phyloP scores from a whole-genome alignment of 2,113 vertebrate species.

The Bolborhynchus lineola region DNA sequence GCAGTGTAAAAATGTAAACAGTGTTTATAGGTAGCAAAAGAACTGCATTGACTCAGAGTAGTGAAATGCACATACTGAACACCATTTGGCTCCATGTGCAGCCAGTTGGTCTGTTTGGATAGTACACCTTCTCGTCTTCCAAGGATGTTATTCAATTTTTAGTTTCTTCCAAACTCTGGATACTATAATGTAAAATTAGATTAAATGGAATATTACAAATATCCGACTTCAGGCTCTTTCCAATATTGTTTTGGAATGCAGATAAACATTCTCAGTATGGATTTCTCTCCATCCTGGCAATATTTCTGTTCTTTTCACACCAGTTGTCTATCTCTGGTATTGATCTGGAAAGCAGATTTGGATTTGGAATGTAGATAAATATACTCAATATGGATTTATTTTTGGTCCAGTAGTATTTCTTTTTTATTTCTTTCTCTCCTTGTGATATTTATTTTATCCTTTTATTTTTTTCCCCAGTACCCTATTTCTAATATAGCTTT shows the following conservation, averaged over 20 bases:
- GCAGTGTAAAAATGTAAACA: background rate
- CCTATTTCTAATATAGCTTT: conserved; percentile 22
- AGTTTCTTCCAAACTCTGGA: background rate
- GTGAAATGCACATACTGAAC: background rate
- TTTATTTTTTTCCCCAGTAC: conserved; percentile 1
- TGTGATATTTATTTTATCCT: conserved; percentile 41
- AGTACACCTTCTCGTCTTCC: background rate
- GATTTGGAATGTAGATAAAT: conserved; percentile 37
- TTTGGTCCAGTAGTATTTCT: conserved; percentile 5
- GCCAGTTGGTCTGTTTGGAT: background rate
- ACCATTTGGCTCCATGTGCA: background rate
- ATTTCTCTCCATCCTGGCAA: conserved; percentile 20
- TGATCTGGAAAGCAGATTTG: conserved; percentile 47
- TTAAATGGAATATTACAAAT: conserved; percentile 28
- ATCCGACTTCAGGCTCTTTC: background rate
- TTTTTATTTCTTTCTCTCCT: conserved; percentile 18
- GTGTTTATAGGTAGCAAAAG: background rate
- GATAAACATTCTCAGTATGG: background rate
- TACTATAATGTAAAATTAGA: conserved; percentile 14
- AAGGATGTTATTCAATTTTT: background rate
- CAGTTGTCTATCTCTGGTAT: background rate
- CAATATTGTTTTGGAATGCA: conserved; percentile 1
- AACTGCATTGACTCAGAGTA: background rate
- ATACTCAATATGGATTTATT: conserved; percentile 19
- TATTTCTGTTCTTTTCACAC: conserved; percentile 15